phyloP scores from a whole-genome alignment of 2,888 invertebrate genomes.

The Spicauda simplicius region DNA sequence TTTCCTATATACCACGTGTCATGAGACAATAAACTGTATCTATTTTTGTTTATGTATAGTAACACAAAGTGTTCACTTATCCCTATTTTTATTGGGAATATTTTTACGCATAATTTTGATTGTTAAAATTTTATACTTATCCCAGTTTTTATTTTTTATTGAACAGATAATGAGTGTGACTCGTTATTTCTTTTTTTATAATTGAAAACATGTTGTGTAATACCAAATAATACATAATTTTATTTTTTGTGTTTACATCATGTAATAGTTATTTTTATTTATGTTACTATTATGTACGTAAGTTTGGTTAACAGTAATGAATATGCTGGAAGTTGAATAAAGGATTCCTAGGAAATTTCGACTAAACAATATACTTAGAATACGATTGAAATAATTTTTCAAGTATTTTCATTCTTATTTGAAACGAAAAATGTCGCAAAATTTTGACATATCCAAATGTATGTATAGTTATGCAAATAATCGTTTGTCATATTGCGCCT shows the following conservation, averaged over 20 bases:
- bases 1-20: conserved; percentile 61
- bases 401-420: too few species aligned
- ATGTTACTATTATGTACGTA: conserved; percentile 53
- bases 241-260: conserved; percentile 69
- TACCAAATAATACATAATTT: conserved; percentile 78
- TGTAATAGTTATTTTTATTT: conserved; percentile 62
- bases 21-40: conserved; percentile 63
- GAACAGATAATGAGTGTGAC: conserved; percentile 71
- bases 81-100: conserved; percentile 55
- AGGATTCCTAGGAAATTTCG: neutral
- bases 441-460: too few species aligned
- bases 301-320: conserved; percentile 67
- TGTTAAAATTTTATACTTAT: conserved; percentile 55
- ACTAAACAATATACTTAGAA: neutral
- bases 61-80: conserved; percentile 77
- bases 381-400: too few species aligned
- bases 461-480: too few species aligned
- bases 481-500: too few species aligned
- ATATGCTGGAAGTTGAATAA: conserved; percentile 46
- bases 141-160: conserved; percentile 55
- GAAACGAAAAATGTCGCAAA: too few species aligned
- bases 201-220: conserved; percentile 74
- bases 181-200: conserved; percentile 62
- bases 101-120: conserved; percentile 65
- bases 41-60: conserved; percentile 54